Evolutionary conservation across 2,888 invertebrate species (phyloP), one percentile per base, ranked within the genome.

Genomic region (Venusia cambrica): DNA sequence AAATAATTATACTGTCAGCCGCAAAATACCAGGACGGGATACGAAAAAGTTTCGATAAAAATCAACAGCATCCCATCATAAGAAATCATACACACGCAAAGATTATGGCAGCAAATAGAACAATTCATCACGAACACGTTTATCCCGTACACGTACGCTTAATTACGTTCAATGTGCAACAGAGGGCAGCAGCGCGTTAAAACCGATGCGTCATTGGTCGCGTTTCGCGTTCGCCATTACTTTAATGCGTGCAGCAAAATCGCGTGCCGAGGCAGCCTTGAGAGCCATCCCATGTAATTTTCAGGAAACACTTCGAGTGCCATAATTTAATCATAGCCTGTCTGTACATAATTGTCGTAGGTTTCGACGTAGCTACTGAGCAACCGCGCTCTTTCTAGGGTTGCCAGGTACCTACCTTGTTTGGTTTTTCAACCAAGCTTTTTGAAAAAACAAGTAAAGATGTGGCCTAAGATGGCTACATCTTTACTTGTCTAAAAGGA

Each of bases 311-410:
- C 75, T 83, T 70, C 51, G 68, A 65, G 74, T 81, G 80, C 77
- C 78, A 83, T 83, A 84, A 84, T 84, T 84, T 87, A 85, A 87
- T 87, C 81, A 81, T 78, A 79, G 69, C 76, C 81, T 83, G 81
- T 70, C 76, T 66, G 63, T 51, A 57, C 57, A 62, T 84, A 83
- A 84, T 85, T 83, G 80, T 83, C 71, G 75, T 80, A 75, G 75
- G 64, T 73, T 77, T 77, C 64, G 74, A 72, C 71, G 55, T 62
- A 62, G 74, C 80, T 80, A 78, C 83, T 66, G 76, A 73, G 63
- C 63, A 58, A 61, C 57, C 53, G 58, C 55, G 51, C 49, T 51
- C 57, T 50, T 17, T 2, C 6, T 31, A 36, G 40, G 40, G 40
- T 13, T 40, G 31, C 15, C 30, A 10, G n/a, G n/a, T n/a, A n/a